phyloP scores from a whole-genome alignment of 2,797 vertebrate species.

The Myotis planiceps region DNA sequence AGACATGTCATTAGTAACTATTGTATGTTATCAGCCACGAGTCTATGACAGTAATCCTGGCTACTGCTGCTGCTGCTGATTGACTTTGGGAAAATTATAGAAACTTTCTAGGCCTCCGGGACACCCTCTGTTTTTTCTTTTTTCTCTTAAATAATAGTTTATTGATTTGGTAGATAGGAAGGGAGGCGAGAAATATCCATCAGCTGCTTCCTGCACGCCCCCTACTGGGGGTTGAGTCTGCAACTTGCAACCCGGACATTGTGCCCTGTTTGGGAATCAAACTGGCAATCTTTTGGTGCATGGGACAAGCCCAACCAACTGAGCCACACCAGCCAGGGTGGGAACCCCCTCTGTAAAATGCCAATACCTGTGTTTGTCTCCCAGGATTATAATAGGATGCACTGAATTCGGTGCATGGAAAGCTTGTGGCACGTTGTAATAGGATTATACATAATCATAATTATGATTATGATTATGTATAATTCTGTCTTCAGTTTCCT shows the following conservation, averaged over 20 bases:
- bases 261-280: neutral
- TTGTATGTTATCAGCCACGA: neutral
- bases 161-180: neutral
- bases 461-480: neutral
- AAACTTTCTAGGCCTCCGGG: neutral
- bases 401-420: neutral
- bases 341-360: neutral
- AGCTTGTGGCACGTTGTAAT: neutral
- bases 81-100: neutral
- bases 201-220: neutral
- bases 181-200: neutral
- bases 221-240: neutral
- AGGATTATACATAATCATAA: too few species aligned
- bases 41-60: neutral
- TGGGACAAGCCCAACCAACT: neutral
- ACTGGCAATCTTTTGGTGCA: neutral
- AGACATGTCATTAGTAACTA: neutral
- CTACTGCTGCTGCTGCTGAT: neutral
- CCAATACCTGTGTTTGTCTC: neutral
- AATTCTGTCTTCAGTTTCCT: neutral
- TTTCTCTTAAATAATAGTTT: neutral
- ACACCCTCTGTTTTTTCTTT: neutral
- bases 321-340: neutral
- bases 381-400: neutral
- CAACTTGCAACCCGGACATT: neutral